Evolutionary conservation across 2,113 vertebrate genomes (phyloP), one percentile per base, ranked within the genome.

Genomic region (Eclectus roratus): DNA sequence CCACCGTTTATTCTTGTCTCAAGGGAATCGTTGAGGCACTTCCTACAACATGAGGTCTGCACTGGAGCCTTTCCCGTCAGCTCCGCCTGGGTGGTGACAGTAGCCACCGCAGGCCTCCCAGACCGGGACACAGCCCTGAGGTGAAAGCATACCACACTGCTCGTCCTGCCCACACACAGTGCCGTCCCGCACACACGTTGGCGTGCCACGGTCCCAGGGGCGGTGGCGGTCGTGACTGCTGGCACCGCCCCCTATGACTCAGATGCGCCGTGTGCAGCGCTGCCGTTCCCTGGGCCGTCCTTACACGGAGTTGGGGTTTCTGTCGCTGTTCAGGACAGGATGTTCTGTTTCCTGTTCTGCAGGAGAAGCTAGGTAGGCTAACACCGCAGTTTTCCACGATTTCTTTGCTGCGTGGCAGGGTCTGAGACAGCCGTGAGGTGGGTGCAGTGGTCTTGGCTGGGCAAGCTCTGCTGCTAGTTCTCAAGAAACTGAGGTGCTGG

Each of bases 351-450:
- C 6, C 11, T 5, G 5, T 21, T 49, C 27, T 5, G 4, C 11
- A 17, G n/a, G 17, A 49, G 17, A 49, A 44, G 2, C 3, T 17
- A 9, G 12, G 13, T 2, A 46, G 21, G 2, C 2, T 7, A 3
- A 3, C 9, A 6, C 5, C 2, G 7, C 5, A 5, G 8, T 1
- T 46, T 55, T 20, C 53, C 5, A 1, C 0, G 1, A 5, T 41
- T n/a, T 10, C n/a, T 39, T n/a, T 12, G 15, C 3, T 17, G 10
- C 10, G 39, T 1, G 1, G 15, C 2, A 0, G 15, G 25, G 15
- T 2, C 15, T 3, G 1, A 27, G 10, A 9, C 20, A 37, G 19
- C 2, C 3, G 10, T 3, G 35, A n/a, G 33, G 33, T 2, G 1
- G 20, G 9, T 58, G 55, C 20, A 58, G 33, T 58, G 55, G 4